Evolutionary conservation across 2,888 invertebrate genomes (phyloP), one percentile per base, ranked within the genome.

Genomic region (Rhodophaea formosa): DNA sequence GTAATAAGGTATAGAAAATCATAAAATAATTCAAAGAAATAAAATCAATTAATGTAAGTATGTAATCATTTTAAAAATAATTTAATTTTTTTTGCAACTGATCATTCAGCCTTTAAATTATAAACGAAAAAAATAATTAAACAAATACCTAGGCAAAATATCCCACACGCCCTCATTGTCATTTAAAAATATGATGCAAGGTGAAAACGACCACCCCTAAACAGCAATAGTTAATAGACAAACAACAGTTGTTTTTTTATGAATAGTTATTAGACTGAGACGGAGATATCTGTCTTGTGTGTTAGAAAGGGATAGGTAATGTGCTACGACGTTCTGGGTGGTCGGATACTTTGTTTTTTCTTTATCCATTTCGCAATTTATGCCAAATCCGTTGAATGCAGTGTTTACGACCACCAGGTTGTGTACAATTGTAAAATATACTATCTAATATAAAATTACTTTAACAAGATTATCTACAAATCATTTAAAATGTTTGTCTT

Each of bases 161-260:
- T n/a, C 14, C 3, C 12, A 7, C 47, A 30, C 29, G 14, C 7
- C 2, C 30, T 39, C 16, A 56, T 55, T 58, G 57, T 59, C 17
- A 58, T 44, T 54, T 56, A 59, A 62, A 60, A 61, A 58, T 59
- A 62, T 23, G n/a, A 58, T 57, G 46, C 58, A 55, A 58, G 16
- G 42, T 12, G n/a, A 10, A 75, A 75, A 74, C 72, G 88, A 86
- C 88, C 88, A 88, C 88, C 88, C 87, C 78, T 74, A 83, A 83
- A 84, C 74, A 73, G 80, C 82, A 84, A 80, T 75, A 76, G 74
- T 80, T 82, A 84, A 83, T 81, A 84, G 81, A 74, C 79, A 82
- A 82, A 84, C 79, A 80, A 81, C 80, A 75, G 47, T 35, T 42
- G 69, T 69, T 76, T 78, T n/a, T 78, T 69, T 67, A 75, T 77